Conservation (phyloP, 2,113 vertebrate genomes). For the Triplophysa siluroides region DNA sequence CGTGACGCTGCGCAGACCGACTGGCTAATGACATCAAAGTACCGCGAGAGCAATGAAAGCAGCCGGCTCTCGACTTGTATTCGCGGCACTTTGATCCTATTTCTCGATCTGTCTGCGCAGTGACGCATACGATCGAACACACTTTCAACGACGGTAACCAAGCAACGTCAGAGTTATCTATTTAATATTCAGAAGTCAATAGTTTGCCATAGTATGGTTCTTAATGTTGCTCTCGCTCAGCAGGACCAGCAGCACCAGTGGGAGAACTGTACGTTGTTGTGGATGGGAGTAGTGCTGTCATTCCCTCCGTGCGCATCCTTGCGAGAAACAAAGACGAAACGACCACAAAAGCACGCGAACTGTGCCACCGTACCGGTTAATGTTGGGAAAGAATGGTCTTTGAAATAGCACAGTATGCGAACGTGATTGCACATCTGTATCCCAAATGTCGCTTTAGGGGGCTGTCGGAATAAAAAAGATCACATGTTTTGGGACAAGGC, state of each 20-base stretch:
- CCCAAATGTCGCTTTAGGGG: not conserved
- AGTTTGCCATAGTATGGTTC: constrained; percentile 21
- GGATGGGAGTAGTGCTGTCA: constrained; percentile 23
- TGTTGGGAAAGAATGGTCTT: not conserved
- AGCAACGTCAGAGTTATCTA: not conserved
- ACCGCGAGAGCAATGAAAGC: too few species aligned
- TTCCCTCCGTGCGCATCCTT: not conserved
- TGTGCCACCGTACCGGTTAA: not conserved
- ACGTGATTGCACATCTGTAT: constrained; percentile 27
- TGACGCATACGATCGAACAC: too few species aligned
- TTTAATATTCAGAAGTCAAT: constrained; percentile 22
- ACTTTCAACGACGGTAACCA: not conserved
- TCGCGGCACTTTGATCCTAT: too few species aligned
- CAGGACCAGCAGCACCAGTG: not conserved
- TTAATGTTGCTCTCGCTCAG: not conserved
- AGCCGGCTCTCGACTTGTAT: too few species aligned
- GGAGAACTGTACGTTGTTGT: constrained; percentile 28
- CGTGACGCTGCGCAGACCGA: not conserved
- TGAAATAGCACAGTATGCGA: not conserved
- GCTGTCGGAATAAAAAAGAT: not conserved
- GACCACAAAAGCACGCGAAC: constrained; percentile 6
- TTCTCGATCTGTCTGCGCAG: too few species aligned
- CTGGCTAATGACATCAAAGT: too few species aligned
- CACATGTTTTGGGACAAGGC: not conserved
- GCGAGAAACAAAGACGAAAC: constrained; percentile 14